phyloP scores from a whole-genome alignment of 2,797 vertebrate genomes.

The Nyctibius grandis region DNA sequence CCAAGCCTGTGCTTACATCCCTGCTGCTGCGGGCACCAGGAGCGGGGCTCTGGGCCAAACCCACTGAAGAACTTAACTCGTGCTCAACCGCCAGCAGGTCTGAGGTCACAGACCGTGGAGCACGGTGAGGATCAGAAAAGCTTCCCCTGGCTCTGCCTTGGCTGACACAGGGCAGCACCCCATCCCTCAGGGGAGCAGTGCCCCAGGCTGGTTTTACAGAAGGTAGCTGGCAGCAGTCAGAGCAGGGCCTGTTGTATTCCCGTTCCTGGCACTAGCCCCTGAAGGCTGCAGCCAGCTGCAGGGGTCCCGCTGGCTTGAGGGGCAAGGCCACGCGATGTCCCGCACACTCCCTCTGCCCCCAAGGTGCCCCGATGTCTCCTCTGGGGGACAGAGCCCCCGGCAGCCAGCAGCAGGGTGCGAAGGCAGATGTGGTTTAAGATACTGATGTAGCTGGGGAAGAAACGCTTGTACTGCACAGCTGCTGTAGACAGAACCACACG shows the following conservation, averaged over 20 bases:
- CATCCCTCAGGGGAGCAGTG: too few relatives aligned
- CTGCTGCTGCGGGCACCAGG: too few relatives aligned
- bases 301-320: neutral
- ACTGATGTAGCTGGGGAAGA: neutral
- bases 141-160: neutral
- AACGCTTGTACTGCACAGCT: neutral
- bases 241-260: neutral
- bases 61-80: rapidly evolving
- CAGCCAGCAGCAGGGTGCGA: neutral
- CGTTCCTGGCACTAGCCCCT: neutral
- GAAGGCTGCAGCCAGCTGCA: neutral
- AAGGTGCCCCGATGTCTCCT: rapidly evolving
- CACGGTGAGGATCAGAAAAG: neutral
- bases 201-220: neutral
- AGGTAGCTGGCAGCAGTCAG: neutral
- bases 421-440: neutral
- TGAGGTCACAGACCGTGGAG: neutral
- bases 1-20: neutral
- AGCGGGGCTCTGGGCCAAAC: neutral
- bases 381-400: neutral
- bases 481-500: neutral
- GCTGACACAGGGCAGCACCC: neutral
- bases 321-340: neutral
- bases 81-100: neutral
- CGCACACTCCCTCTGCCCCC: rapidly evolving